Base-by-base conservation (phyloP, 2,797 vertebrate genomes). In the Bradypus variegatus region DNA sequence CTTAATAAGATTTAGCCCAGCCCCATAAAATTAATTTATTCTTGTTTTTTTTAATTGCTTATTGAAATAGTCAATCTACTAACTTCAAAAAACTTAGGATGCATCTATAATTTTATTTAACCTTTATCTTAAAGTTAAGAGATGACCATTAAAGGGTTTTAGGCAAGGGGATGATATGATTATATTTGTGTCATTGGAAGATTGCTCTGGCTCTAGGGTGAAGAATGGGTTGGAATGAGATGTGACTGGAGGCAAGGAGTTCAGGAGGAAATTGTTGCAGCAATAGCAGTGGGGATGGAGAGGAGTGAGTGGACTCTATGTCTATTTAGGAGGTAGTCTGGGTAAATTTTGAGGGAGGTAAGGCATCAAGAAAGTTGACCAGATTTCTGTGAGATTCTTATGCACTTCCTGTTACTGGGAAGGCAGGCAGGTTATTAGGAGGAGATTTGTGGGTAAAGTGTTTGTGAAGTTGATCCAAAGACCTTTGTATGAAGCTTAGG, bases 51-150 rank as follows among this genome's bases (percentile, higher is more conserved):
- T 83, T n/a, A n/a, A 70, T 62, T 79, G 81, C 60, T 69, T 75
- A 82, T 50, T 45, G 1, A 60, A 76, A 64, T 31, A 62, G 13
- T 72, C 33, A 75, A 25, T 60, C 36, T 67, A n/a, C 27, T 60
- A 88, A 58, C 50, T 70, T 80, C 25, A 60, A 77, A 88, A 45
- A 72, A 73, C 14, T 23, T 62, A 53, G 29, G 15, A 53, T 25
- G 13, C 23, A 78, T 41, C 69, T 88, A 77, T 2, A 90, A 72
- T 72, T 76, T 48, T 91, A 48, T 76, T 62, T 67, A 62, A 80
- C 33, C 19, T 91, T 91, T 91, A 64, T 79, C 58, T 87, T 84
- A 81, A 83, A 83, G 33, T 76, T 58, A 87, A 93, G 45, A 75
- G 69, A 58, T 88, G 29, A 31, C 23, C 11, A 64, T 4, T 31